phyloP scores from a whole-genome alignment of 2,113 vertebrate genomes.

The Aleadryas rufinucha region DNA sequence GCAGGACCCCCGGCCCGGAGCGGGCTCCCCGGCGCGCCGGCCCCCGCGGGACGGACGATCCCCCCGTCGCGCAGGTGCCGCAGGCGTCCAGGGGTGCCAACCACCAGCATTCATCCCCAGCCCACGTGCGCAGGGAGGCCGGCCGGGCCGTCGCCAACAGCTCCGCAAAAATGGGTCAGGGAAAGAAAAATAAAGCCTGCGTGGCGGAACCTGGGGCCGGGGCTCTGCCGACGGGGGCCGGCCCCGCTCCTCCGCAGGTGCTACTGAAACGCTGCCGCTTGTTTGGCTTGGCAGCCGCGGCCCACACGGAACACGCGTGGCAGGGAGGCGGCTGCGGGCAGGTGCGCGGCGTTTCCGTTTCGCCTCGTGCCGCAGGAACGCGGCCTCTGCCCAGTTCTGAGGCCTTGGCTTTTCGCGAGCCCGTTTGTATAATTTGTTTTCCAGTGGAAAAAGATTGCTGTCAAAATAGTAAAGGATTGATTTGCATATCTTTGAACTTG shows the following conservation, averaged over 20 bases:
- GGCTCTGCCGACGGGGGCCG: constrained; percentile 66
- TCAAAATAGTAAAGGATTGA: constrained; percentile 25
- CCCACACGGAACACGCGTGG: neutral
- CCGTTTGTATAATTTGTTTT: constrained; percentile 57
- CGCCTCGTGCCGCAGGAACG: constrained; percentile 24
- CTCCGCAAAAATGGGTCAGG: constrained; percentile 81
- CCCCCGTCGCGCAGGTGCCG: constrained; percentile 72
- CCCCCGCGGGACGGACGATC: constrained; percentile 74
- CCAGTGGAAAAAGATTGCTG: neutral
- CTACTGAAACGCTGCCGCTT: constrained; percentile 75
- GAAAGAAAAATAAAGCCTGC: constrained; percentile 84
- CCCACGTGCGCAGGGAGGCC: constrained; percentile 55
- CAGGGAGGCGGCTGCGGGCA: constrained; percentile 60
- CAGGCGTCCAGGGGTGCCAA: constrained; percentile 85
- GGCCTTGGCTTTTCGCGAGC: constrained; percentile 40
- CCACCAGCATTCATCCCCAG: constrained; percentile 1
- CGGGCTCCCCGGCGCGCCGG: neutral
- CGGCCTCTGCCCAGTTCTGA: constrained; percentile 44
- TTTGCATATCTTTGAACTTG: constrained; percentile 49
- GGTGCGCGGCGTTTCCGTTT: constrained; percentile 64
- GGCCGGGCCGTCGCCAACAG: constrained; percentile 78
- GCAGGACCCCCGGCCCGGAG: neutral
- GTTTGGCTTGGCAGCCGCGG: constrained; percentile 74
- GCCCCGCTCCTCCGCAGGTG: constrained; percentile 69
- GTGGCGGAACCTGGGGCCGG: constrained; percentile 69